These are phyloP conservation scores for Parthenolecanium corni DNA, from an alignment of 2,888 invertebrate genomes.

Conservation along the genomic window DNA sequence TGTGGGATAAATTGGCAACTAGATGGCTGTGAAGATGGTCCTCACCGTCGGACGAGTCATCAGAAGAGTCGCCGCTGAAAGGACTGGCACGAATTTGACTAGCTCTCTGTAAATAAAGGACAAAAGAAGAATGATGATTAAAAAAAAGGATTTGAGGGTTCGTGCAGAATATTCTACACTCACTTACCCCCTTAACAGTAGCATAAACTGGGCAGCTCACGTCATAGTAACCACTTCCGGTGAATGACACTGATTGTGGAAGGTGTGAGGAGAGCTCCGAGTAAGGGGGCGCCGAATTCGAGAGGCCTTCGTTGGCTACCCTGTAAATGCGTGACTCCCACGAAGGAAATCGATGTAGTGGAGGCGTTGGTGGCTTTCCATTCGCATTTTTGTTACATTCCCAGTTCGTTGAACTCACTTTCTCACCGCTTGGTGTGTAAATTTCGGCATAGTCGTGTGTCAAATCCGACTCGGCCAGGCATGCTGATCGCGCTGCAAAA, in stretches of 20 bases:
- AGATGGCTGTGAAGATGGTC: constrained; percentile 39
- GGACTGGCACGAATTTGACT: constrained; percentile 93
- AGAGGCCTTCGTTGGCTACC: constrained; percentile 42
- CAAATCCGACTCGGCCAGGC: constrained; percentile 40
- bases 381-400: constrained; percentile 29
- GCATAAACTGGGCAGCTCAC: constrained; percentile 91
- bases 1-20: constrained; percentile 36
- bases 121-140: neutral
- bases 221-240: constrained; percentile 59
- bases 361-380: constrained; percentile 70
- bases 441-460: constrained; percentile 89
- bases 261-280: constrained; percentile 22
- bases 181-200: constrained; percentile 77
- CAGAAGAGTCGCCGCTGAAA: constrained; percentile 87
- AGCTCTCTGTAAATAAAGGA: constrained; percentile 51
- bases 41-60: constrained; percentile 89
- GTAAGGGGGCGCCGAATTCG: constrained; percentile 28
- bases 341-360: constrained; percentile 77
- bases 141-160: neutral
- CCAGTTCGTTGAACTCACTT: constrained; percentile 35
- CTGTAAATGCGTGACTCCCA: constrained; percentile 97
- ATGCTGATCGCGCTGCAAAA: constrained; percentile 36
- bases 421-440: constrained; percentile 79
- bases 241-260: neutral
- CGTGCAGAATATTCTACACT: constrained; percentile 27